Evolutionary conservation across 2,888 invertebrate species (phyloP).

Genomic region (Dynastes grantii): DNA sequence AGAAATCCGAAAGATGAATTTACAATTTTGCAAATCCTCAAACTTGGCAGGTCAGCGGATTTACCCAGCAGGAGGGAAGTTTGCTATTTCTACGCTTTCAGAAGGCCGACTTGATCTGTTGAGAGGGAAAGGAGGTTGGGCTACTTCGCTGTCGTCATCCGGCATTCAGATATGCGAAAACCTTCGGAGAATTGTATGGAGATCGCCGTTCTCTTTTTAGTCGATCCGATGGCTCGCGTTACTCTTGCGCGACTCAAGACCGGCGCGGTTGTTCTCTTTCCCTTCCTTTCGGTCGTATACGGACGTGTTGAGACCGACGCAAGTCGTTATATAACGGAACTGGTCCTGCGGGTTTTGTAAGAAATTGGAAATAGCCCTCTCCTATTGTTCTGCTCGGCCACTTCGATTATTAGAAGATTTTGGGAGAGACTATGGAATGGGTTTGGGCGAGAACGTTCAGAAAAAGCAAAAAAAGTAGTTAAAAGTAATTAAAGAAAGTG

Average conservation of each 20-base stretch:
- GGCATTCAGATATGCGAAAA: slow-evolving; percentile 45
- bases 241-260: background rate
- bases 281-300: background rate
- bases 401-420: slow-evolving; percentile 46
- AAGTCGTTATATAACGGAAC: slow-evolving; percentile 44
- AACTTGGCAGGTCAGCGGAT: slow-evolving; percentile 47
- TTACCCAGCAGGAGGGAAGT: slow-evolving; percentile 24
- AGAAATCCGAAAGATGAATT: slow-evolving; percentile 37
- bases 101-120: slow-evolving; percentile 18
- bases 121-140: background rate
- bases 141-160: slow-evolving; percentile 5
- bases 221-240: background rate
- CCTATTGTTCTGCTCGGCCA: slow-evolving; percentile 27
- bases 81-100: background rate
- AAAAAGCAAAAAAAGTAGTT: background rate
- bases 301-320: background rate
- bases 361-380: slow-evolving; percentile 44
- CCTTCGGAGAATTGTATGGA: slow-evolving; percentile 48
- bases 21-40: slow-evolving; percentile 45
- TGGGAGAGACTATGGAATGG: slow-evolving; percentile 9
- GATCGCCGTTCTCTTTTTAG: slow-evolving; percentile 45
- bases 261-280: slow-evolving; percentile 19
- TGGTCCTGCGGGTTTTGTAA: slow-evolving; percentile 47
- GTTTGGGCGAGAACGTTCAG: background rate
- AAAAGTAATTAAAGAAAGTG: slow-evolving; percentile 37